Conservation (phyloP, 2,888 invertebrate genomes). For the Andrena chrysosceles region DNA sequence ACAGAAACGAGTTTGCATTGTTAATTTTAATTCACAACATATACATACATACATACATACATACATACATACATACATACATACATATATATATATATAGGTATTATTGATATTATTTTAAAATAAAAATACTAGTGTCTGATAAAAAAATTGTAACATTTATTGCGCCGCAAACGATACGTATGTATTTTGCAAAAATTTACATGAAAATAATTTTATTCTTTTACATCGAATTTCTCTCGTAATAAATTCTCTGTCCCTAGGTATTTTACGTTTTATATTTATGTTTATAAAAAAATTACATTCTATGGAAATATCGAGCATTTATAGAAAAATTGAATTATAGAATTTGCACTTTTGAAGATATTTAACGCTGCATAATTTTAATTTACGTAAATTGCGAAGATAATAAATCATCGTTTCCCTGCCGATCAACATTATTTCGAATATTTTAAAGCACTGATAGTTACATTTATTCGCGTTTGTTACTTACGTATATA, state of each 20-base stretch:
- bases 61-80: too few relatives aligned
- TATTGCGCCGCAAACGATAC: neutral
- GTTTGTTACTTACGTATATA: too few relatives aligned
- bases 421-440: neutral
- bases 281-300: too few relatives aligned
- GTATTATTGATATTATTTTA: neutral
- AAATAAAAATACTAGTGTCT: conserved; percentile 14
- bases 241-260: too few relatives aligned
- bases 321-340: too few relatives aligned
- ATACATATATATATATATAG: too few relatives aligned
- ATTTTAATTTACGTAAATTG: too few relatives aligned
- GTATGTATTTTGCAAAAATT: neutral
- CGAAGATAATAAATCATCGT: neutral
- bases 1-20: conserved; percentile 9
- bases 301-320: too few relatives aligned
- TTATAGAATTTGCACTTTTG: too few relatives aligned
- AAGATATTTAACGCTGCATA: too few relatives aligned
- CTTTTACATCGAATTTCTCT: neutral
- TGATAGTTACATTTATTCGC: neutral
- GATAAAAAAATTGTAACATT: conserved; percentile 2
- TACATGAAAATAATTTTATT: neutral
- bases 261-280: too few relatives aligned
- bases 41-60: too few relatives aligned
- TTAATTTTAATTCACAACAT: conserved; percentile 1
- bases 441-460: neutral